Evolutionary conservation across 2,888 invertebrate genomes (phyloP), one percentile per base, ranked within the genome.

Genomic region (Lomographa bimaculata): DNA sequence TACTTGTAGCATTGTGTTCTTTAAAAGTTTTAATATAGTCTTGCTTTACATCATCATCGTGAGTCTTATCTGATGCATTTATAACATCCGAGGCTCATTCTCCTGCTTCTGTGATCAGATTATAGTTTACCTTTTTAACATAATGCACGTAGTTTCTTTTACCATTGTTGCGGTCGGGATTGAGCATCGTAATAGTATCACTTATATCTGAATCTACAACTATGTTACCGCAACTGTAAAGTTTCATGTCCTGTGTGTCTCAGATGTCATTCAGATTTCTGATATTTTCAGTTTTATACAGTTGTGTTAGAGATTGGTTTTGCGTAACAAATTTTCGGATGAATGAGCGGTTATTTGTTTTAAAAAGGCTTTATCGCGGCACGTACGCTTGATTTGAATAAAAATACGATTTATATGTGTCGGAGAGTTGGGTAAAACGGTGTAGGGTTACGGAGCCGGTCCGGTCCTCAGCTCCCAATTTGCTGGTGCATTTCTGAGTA

Each of bases 331-430:
- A 49, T 57, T 50, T 41, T 45, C 35, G 30, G 49, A 34, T 70
- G 65, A 75, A 78, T 71, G 71, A 71, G 75, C 64, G 73, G 75
- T 78, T 85, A 81, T 85, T 86, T 84, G 84, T 84, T 86, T 84
- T 80, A 79, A 83, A 76, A 71, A 73, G 82, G 74, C 73, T 80
- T 84, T 84, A 85, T 83, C 79, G 72, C 70, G 60, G 81, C 84
- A 83, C 83, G 85, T 83, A 81, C 79, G 79, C 74, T 73, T 69
- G 73, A 87, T 89, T 89, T 89, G 85, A 89, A 89, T 89, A 89
- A 89, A 87, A 85, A 87, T 82, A 83, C 89, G 77, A 87, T 87
- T 87, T 89, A 84, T 87, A 87, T 89, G 89, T 86, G 86, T 81
- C 77, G 79, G 77, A 65, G 79, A 73, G 76, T 75, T 71, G 68